Evolutionary conservation across 2,113 vertebrate genomes (phyloP).

Genomic region (Clarias macrocephalus): DNA sequence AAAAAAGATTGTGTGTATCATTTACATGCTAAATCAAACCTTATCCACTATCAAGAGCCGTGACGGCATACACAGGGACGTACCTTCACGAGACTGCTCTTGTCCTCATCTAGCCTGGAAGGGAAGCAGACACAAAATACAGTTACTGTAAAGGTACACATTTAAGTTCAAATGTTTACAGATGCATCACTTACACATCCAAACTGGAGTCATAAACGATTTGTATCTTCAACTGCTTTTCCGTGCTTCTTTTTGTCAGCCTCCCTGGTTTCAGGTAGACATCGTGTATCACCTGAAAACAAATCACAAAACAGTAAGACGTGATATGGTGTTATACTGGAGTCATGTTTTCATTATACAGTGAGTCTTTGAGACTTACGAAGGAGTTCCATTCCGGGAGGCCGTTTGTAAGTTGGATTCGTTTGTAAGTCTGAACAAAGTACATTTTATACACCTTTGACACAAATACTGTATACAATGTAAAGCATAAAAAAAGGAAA

Average conservation of each 20-base stretch:
- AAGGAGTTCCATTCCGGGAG: no score
- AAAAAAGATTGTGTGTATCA: constrained; percentile 33
- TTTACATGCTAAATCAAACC: not conserved
- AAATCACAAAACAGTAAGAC: not conserved
- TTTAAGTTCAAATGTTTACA: not conserved
- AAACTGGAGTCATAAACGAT: constrained; percentile 87
- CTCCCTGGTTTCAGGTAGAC: constrained; percentile 82
- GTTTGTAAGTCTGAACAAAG: no score
- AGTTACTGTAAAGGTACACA: constrained; percentile 14
- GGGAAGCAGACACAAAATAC: constrained; percentile 15
- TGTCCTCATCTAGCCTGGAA: constrained; percentile 81
- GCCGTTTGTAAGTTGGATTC: no score
- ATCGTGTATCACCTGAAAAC: constrained; percentile 80
- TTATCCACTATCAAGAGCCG: not conserved
- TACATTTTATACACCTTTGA: no score
- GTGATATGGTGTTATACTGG: not conserved
- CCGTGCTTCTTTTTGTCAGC: constrained; percentile 81
- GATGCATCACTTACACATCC: constrained; percentile 79
- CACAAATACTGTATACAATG: no score
- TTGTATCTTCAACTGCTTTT: constrained; percentile 85
- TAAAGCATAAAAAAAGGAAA: no score
- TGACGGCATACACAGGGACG: constrained; percentile 27
- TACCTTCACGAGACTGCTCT: constrained; percentile 91
- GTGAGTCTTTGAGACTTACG: no score
- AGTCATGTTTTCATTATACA: no score